These are phyloP conservation scores for Galagoides demidoff DNA, from an alignment of 2,797 vertebrate genomes.

Conservation along the genomic window DNA sequence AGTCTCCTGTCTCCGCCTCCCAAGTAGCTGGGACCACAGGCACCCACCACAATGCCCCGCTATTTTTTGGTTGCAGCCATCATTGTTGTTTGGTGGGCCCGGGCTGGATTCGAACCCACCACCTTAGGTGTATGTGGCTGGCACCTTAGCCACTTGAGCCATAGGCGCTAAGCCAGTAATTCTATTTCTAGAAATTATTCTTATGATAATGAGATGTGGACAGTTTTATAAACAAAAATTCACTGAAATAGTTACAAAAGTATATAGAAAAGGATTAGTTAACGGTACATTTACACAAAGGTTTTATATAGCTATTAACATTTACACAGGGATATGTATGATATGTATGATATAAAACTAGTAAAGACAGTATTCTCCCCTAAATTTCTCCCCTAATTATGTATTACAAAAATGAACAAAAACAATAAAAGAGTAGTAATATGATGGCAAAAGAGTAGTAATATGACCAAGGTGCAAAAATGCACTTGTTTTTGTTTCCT, in stretches of 20 bases:
- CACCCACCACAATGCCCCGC: too few species aligned
- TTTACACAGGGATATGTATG: neutral
- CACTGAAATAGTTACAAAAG: conserved; percentile 35
- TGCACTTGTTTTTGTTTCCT: conserved; percentile 26
- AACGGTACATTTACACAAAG: neutral
- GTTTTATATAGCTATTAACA: conserved; percentile 14
- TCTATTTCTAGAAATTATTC: neutral
- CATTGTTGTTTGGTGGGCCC: too few species aligned
- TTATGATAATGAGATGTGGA: neutral
- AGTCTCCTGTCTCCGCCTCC: too few species aligned
- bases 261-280: neutral
- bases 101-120: too few species aligned
- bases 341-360: neutral
- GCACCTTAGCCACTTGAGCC: too few species aligned
- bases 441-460: too few species aligned
- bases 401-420: neutral
- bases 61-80: too few species aligned
- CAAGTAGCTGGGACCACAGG: too few species aligned
- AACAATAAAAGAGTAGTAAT: neutral
- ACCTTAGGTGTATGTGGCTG: too few species aligned
- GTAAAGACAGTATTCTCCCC: neutral
- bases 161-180: neutral
- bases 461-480: conserved; percentile 9
- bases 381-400: neutral
- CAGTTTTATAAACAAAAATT: conserved; percentile 37